Conservation (phyloP, 2,888 invertebrate genomes). For the Eugnorisma glareosa region DNA sequence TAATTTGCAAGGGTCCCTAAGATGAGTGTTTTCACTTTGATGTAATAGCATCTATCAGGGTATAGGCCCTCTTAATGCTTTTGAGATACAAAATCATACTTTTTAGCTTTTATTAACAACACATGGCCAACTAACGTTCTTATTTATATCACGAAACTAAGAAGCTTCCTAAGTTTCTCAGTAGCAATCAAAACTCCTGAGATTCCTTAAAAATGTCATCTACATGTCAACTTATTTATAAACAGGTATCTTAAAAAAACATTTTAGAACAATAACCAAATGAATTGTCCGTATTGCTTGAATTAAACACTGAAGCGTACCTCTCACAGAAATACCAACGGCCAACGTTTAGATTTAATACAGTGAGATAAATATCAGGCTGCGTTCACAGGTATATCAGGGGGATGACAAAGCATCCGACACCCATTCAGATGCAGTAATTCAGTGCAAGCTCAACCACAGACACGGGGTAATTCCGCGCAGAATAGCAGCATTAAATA, state of each 20-base stretch:
- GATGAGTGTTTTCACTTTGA: conserved; percentile 79
- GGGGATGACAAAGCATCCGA: conserved; percentile 78
- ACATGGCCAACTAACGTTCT: background rate
- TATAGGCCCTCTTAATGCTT: conserved; percentile 10
- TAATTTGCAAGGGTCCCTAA: conserved; percentile 85
- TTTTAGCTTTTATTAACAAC: background rate
- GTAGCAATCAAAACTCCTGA: background rate
- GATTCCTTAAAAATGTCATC: background rate
- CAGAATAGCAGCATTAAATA: conserved; percentile 88
- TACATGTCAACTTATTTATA: background rate
- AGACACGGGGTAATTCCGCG: conserved; percentile 85
- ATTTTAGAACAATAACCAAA: background rate
- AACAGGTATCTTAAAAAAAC: background rate
- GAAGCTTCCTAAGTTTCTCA: background rate
- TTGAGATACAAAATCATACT: background rate
- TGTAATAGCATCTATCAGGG: conserved; percentile 48
- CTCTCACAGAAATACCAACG: conserved; percentile 33
- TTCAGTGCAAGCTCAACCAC: conserved; percentile 85
- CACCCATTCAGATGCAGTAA: conserved; percentile 84
- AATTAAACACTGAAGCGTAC: background rate
- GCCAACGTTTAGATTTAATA: conserved; percentile 30
- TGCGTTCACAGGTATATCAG: conserved; percentile 63
- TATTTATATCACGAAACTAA: background rate
- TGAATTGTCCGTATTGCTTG: background rate
- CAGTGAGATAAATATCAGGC: conserved; percentile 41